Conservation (phyloP, 2,888 invertebrate species). For the Crematogaster levior region DNA sequence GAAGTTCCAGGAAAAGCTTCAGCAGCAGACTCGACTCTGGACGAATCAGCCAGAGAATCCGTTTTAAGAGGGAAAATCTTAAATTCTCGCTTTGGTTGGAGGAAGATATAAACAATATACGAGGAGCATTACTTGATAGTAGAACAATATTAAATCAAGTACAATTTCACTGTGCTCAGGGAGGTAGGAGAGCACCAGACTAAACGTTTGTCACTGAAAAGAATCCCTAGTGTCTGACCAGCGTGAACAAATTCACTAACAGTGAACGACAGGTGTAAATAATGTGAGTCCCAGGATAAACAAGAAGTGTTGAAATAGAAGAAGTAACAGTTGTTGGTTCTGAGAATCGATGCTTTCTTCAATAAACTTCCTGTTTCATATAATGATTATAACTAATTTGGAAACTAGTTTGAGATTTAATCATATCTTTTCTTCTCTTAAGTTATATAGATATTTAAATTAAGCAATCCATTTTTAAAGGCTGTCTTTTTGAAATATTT, state of each 20-base stretch:
- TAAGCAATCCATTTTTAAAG: neutral
- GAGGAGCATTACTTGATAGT: neutral
- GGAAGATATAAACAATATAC: neutral
- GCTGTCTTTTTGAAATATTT: neutral
- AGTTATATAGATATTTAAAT: neutral
- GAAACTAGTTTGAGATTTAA: neutral
- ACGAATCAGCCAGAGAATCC: too few species aligned
- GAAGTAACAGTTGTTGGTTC: neutral
- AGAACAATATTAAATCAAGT: neutral
- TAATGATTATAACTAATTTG: neutral
- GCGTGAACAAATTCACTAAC: neutral
- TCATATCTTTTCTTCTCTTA: neutral
- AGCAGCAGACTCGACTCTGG: too few species aligned
- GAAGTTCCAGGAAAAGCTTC: neutral
- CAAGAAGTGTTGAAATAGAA: neutral
- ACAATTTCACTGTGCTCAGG: neutral
- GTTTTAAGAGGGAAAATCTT: too few species aligned
- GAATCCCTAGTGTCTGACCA: neutral
- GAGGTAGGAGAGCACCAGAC: neutral
- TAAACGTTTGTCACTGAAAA: neutral
- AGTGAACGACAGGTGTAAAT: constrained; percentile 40
- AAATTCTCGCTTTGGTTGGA: neutral
- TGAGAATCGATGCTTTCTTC: neutral
- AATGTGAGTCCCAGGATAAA: constrained; percentile 13
- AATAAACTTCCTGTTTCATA: neutral